Evolutionary conservation across 1,140 invertebrate genomes (phyloP).

Genomic region (Sesamia nonagrioides): DNA sequence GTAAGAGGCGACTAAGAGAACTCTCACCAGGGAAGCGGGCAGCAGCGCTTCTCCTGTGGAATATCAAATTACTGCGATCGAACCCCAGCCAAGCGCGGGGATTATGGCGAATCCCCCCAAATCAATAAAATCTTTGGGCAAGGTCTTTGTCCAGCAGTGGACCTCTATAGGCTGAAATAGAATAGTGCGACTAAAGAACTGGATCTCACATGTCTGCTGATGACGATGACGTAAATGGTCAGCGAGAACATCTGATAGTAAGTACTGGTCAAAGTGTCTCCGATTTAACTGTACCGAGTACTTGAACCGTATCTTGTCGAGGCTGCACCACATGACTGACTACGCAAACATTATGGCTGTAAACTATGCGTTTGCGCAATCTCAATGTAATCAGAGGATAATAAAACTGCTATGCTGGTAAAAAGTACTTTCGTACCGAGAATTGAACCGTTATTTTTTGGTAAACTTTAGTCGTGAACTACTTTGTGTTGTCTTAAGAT

Average conservation of each 20-base stretch:
- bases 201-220: neutral
- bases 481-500: neutral
- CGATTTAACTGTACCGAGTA: conserved; percentile 1
- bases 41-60: too few relatives aligned
- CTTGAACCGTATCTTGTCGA: neutral
- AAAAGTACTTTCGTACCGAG: neutral
- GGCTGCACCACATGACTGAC: neutral
- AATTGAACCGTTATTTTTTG: neutral
- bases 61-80: too few relatives aligned
- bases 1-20: too few relatives aligned
- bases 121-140: too few relatives aligned
- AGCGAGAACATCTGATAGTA: neutral
- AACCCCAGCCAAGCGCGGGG: too few relatives aligned
- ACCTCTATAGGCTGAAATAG: too few relatives aligned
- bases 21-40: too few relatives aligned
- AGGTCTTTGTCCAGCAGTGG: too few relatives aligned
- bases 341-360: neutral
- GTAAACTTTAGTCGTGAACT: neutral
- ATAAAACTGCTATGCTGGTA: neutral
- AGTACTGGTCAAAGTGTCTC: neutral
- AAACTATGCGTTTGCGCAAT: neutral
- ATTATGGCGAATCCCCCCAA: too few relatives aligned
- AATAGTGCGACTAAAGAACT: neutral
- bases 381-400: neutral
- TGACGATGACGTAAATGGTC: neutral